phyloP scores from a whole-genome alignment of 2,113 vertebrate genomes.

The cattle (Bos taurus) region DNA sequence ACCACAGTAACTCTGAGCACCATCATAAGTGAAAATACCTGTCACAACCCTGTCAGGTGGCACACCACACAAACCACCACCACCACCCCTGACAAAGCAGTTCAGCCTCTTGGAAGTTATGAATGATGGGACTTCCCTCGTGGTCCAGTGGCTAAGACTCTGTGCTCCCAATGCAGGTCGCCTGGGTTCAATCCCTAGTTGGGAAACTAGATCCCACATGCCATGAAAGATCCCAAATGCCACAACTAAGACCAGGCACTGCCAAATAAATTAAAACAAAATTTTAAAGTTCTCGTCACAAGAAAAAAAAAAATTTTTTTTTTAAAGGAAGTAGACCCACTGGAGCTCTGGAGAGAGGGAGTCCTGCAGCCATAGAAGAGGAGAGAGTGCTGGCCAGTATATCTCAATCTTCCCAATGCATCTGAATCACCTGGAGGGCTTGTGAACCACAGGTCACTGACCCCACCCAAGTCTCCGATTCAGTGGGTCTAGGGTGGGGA shows the following conservation, averaged over 20 bases:
- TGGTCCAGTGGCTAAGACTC: not conserved
- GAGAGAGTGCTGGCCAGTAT: not conserved
- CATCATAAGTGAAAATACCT: not conserved
- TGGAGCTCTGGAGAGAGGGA: not conserved
- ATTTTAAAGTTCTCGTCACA: not conserved
- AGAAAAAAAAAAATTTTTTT: not conserved
- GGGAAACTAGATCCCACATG: not conserved
- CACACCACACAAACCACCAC: not conserved
- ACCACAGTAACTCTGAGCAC: not conserved
- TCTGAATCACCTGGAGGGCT: not conserved
- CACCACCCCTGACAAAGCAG: not conserved
- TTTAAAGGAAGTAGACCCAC: not conserved
- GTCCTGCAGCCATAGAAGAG: not conserved
- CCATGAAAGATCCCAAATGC: not conserved
- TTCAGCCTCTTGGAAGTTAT: not conserved
- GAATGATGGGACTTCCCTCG: not conserved
- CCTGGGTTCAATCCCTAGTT: not conserved
- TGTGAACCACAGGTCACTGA: not conserved
- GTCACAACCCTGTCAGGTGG: not conserved
- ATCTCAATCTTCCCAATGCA: rapidly evolving
- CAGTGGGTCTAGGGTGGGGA: not conserved
- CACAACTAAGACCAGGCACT: not conserved
- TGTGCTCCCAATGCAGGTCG: not conserved
- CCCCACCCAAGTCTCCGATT: not conserved
- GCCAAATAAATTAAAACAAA: rapidly evolving